Percentiles rank a stretch among this genome's conserved stretches.
Conservation (phyloP, 2,888 invertebrate genomes). For the Tinea semifulvella region DNA sequence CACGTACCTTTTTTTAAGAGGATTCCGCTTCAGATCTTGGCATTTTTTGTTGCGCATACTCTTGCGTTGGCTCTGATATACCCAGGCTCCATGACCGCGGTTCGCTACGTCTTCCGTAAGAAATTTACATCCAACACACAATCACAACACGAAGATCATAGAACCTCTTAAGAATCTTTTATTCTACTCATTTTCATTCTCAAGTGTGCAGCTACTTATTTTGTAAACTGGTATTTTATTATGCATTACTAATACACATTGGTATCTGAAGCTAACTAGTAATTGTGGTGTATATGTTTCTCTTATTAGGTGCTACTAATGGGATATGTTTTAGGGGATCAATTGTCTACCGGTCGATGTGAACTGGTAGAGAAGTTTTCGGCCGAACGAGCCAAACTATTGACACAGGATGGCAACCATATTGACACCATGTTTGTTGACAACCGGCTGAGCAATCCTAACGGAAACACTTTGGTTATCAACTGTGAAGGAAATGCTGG, state of each 20-base stretch:
- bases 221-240: too few species aligned
- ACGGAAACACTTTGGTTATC: constrained; percentile 81
- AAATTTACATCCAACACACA: too few species aligned
- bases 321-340: constrained; percentile 29
- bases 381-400: constrained; percentile 81
- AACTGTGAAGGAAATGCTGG: constrained; percentile 97
- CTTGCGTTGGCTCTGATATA: constrained; percentile 91
- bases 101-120: constrained; percentile 82
- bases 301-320: neutral
- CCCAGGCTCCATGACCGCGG: constrained; percentile 83
- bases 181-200: too few species aligned
- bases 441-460: constrained; percentile 64
- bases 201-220: too few species aligned
- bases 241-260: too few species aligned
- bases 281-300: neutral
- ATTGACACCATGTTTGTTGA: constrained; percentile 94
- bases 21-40: constrained; percentile 73
- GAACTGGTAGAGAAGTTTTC: constrained; percentile 76
- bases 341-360: constrained; percentile 76
- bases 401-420: constrained; percentile 79
- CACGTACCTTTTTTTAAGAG: constrained; percentile 35
- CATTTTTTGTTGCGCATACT: constrained; percentile 85
- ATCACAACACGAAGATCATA: too few species aligned
- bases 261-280: too few species aligned
- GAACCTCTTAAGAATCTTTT: too few species aligned